These are phyloP conservation scores for Dorcus parallelipipedus DNA, from an alignment of 2,888 invertebrate species.

Conservation along the genomic window DNA sequence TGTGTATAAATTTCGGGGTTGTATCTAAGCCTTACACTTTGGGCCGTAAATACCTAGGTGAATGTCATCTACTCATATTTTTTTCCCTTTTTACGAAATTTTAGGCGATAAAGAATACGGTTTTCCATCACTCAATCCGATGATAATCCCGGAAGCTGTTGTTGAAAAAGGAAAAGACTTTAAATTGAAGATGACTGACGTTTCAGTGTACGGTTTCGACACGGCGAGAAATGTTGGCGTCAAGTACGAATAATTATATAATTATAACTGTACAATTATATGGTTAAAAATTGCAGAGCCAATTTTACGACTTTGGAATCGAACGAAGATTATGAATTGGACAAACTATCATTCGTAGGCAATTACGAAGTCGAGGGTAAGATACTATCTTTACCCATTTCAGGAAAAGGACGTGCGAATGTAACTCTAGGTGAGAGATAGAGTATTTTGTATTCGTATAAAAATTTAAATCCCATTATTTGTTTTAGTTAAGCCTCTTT, in stretches of 20 bases:
- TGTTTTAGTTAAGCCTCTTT: not conserved
- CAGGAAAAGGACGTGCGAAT: slow-evolving; percentile 7
- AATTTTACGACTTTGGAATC: too few relatives aligned
- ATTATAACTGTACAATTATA: not conserved
- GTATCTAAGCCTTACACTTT: too few relatives aligned
- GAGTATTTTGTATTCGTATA: not conserved
- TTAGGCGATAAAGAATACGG: slow-evolving; percentile 31
- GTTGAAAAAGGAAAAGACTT: slow-evolving; percentile 23
- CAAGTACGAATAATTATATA: slow-evolving; percentile 18
- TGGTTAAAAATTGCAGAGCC: not conserved
- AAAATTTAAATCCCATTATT: not conserved
- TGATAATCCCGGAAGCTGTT: slow-evolving; percentile 25
- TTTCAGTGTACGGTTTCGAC: slow-evolving; percentile 26
- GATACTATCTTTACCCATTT: slow-evolving; percentile 3
- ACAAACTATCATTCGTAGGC: slow-evolving; percentile 1
- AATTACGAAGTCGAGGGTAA: slow-evolving; percentile 13
- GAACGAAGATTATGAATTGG: not conserved
- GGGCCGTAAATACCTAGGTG: not conserved
- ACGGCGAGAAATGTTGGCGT: slow-evolving; percentile 20
- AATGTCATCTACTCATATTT: too few relatives aligned
- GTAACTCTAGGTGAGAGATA: slow-evolving; percentile 7
- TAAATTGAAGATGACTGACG: slow-evolving; percentile 24
- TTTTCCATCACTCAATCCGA: slow-evolving; percentile 31
- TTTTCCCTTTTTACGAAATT: too few relatives aligned
- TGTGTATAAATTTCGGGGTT: too few relatives aligned